phyloP scores from a whole-genome alignment of 2,113 vertebrate species.

The Pomatostomus ruficeps region DNA sequence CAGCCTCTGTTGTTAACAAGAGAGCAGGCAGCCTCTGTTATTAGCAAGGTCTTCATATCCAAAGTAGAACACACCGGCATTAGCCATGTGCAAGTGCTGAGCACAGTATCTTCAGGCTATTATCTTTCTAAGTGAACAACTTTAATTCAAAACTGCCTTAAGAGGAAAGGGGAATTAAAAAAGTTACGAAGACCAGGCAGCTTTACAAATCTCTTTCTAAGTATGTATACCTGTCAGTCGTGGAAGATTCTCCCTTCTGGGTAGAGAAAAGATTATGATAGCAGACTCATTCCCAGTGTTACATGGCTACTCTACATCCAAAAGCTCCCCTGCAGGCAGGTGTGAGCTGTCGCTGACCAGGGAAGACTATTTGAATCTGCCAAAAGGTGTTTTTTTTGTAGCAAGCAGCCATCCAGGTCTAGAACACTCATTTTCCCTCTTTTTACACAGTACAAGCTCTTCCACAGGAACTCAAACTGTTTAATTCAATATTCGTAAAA shows the following conservation, averaged over 20 bases:
- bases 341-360: accelerated
- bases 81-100: neutral
- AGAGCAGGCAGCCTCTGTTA: neutral
- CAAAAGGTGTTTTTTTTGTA: neutral
- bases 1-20: neutral
- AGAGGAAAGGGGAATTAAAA: neutral
- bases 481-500: neutral
- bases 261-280: neutral
- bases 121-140: neutral
- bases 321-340: neutral
- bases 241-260: neutral
- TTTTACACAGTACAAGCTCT: neutral
- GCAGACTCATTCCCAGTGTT: neutral
- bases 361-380: neutral
- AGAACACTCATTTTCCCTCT: neutral
- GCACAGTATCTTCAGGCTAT: neutral
- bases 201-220: neutral
- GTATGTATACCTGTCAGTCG: neutral
- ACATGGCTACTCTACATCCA: accelerated
- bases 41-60: neutral
- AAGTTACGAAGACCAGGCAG: neutral
- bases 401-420: neutral
- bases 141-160: neutral
- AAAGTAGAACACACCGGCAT: neutral
- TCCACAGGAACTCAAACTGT: neutral